Percentiles rank a stretch among this genome's conserved stretches.
Conservation (phyloP, 2,888 invertebrate species). For the Ichneumoninae sp. region DNA sequence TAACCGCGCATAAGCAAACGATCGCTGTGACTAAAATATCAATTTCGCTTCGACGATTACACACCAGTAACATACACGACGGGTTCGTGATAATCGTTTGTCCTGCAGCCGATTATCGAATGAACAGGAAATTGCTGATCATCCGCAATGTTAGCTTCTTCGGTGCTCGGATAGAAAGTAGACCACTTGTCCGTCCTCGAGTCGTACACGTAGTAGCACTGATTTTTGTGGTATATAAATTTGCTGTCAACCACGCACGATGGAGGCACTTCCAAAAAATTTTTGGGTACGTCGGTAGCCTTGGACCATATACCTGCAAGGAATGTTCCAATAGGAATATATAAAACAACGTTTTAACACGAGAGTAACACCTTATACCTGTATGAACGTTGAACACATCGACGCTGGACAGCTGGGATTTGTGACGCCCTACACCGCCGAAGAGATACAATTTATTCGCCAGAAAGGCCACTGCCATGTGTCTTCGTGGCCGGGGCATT, state of each 20-base stretch:
- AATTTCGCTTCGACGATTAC: constrained; percentile 3
- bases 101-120: constrained; percentile 52
- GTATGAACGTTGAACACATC: constrained; percentile 75
- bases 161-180: constrained; percentile 26
- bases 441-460: constrained; percentile 74
- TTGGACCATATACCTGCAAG: constrained; percentile 72
- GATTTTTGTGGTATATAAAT: constrained; percentile 72
- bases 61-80: constrained; percentile 57
- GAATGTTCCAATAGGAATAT: constrained; percentile 1
- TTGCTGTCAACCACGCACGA: constrained; percentile 71
- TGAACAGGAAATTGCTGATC: constrained; percentile 27
- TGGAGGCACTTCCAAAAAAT: constrained; percentile 74
- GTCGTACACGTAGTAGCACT: constrained; percentile 74
- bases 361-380: constrained; percentile 58
- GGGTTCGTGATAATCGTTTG: constrained; percentile 29
- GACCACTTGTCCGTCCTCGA: constrained; percentile 69
- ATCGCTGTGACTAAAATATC: background rate
- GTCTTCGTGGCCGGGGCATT: constrained; percentile 73
- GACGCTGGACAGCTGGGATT: constrained; percentile 72
- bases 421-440: constrained; percentile 77
- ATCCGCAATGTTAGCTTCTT: background rate
- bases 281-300: constrained; percentile 70
- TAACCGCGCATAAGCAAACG: background rate
- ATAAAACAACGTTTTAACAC: background rate
- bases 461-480: constrained; percentile 76